phyloP scores from a whole-genome alignment of 2,113 vertebrate species.

The Nesogale talazaci region DNA sequence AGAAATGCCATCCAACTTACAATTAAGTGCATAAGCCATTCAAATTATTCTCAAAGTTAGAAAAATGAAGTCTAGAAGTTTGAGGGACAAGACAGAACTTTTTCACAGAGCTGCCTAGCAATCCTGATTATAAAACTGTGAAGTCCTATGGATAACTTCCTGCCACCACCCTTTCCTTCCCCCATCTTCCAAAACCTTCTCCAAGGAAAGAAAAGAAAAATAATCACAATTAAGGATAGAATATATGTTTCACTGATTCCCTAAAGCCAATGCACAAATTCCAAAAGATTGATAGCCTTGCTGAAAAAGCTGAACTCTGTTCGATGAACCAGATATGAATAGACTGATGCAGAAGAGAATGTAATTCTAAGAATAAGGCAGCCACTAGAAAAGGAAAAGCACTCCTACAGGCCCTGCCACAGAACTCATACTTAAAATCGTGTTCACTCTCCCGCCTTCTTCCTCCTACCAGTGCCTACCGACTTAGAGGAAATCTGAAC shows the following conservation, averaged over 20 bases:
- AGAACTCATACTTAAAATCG: neutral
- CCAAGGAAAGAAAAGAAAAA: neutral
- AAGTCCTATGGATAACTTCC: neutral
- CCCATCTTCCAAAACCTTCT: neutral
- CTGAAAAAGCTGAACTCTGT: neutral
- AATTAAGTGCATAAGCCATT: neutral
- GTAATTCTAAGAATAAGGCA: neutral
- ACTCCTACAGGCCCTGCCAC: neutral
- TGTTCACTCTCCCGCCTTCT: neutral
- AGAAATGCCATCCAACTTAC: neutral
- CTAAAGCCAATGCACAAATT: neutral
- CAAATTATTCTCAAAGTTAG: neutral
- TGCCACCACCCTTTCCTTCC: neutral
- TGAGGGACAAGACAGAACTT: conserved; percentile 19
- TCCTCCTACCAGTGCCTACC: neutral
- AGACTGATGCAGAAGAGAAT: neutral
- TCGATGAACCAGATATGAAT: neutral
- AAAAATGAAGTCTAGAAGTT: neutral
- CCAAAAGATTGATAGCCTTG: neutral
- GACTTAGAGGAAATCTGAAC: neutral
- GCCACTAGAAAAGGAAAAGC: neutral
- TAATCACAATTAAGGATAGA: neutral
- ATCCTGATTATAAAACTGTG: neutral
- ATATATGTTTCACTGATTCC: neutral
- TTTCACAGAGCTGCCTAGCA: conserved; percentile 9